Base-by-base conservation (phyloP, 1,140 invertebrate species). In the Drosophila arawakana region DNA sequence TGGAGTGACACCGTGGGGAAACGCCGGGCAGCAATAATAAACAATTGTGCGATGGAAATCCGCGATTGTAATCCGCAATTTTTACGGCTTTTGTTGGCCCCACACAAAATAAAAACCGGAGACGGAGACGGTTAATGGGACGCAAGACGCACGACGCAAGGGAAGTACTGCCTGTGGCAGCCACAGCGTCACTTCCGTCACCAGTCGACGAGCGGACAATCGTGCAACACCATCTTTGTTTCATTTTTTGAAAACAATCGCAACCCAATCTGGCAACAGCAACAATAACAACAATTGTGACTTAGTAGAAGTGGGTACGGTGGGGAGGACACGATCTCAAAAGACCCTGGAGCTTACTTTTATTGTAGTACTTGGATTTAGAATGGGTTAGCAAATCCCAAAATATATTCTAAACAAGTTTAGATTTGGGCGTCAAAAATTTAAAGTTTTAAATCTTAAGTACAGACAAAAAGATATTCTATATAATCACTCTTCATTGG, bases 41-140 rank as follows among this genome's bases (percentile, higher is more conserved):
- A 85, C 88, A 91, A 88, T 86, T 86, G 83, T 86, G 72, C 79
- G 83, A 82, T 91, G 81, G 83, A 91, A 91, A 86, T 91, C 89
- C 84, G 89, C 90, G 89, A 91, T 91, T 89, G 89, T 91, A 91
- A 91, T 91, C 90, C 90, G 89, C 90, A 91, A 91, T 91, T 91
- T 91, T 91, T 91, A 90, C 90, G 84, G 90, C 90, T 91, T 91
- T 91, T 83, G 76, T 83, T 73, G 67, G 67, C 59, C 35, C 60
- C 25, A 1, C 3, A 30, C 3, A 30, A 30, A 30, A 30, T 30
- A 30, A 30, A 30, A 30, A 30, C 25, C 25, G 25, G 25, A 30
- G 25, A 7, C n/a, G 57, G 43, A 50, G 43, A 41, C 44, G 49
- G 54, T 8, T 3, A 7, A 34, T 21, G 41, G 21, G 18, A 15